Evolutionary conservation across 1,140 invertebrate genomes (phyloP).

Genomic region (Hirudo medicinalis): DNA sequence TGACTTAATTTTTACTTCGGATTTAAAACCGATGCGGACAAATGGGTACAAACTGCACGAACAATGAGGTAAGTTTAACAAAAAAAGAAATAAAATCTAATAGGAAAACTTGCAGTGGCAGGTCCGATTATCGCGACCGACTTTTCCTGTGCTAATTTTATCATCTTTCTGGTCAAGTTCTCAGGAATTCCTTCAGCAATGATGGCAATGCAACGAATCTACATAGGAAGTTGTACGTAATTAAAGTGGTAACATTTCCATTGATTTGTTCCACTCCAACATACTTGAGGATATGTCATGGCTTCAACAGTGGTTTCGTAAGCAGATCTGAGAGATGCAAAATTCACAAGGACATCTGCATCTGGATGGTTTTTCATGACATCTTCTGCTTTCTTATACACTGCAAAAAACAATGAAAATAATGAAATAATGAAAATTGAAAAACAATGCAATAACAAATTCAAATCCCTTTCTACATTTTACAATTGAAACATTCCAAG

Average conservation of each 20-base stretch:
- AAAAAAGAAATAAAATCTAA: neutral
- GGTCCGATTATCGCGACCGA: constrained; percentile 81
- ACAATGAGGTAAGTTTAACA: neutral
- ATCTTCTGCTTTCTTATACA: constrained; percentile 94
- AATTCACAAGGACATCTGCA: constrained; percentile 93
- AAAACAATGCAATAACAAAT: neutral
- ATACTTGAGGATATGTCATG: constrained; percentile 68
- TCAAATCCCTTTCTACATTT: neutral
- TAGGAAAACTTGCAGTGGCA: constrained; percentile 67
- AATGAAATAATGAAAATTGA: too few species aligned
- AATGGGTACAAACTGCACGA: neutral
- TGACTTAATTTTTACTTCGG: neutral
- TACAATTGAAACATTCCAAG: constrained; percentile 7
- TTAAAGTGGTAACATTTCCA: neutral
- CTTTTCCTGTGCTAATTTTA: constrained; percentile 67
- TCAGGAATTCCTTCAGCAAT: constrained; percentile 98
- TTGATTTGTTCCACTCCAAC: neutral
- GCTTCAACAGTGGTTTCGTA: constrained; percentile 93
- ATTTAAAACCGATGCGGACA: neutral
- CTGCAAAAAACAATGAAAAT: constrained; percentile 41
- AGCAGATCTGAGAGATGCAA: constrained; percentile 90
- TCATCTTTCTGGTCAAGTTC: constrained; percentile 89
- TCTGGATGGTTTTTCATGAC: constrained; percentile 88
- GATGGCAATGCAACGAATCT: constrained; percentile 89
- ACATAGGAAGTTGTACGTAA: constrained; percentile 11